Evolutionary conservation across 2,888 invertebrate genomes (phyloP), one percentile per base, ranked within the genome.

Genomic region (Druceiella hillmani): DNA sequence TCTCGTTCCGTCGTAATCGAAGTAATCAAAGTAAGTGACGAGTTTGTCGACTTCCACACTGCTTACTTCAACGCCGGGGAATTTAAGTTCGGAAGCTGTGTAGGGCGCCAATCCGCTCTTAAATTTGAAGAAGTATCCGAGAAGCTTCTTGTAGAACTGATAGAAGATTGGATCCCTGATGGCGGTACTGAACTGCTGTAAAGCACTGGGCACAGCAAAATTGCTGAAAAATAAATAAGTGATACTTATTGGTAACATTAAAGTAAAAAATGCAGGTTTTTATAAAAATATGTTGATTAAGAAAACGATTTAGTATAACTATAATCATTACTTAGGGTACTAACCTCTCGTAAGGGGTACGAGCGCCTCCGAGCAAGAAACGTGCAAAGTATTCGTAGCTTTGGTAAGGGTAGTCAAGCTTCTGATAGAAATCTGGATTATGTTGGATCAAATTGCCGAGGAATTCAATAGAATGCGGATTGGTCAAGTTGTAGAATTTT

Each of bases 81-180:
- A 81, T 35, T 58, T 54, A 11, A 81, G 64, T 49, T 75, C 68
- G 11, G 76, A 66, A 39, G 69, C 57, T 34, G 66, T 70, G 65
- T 85, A 83, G 0, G 76, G 70, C 4, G 66, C 57, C 33, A 79
- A 55, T 51, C 69, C 67, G 46, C 69, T 56, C 55, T 80, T 80
- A 70, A 76, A 82, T 43, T 75, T 74, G 51, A 70, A 61, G 59
- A 78, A 74, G 52, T 70, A 74, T 35, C 67, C 58, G 36, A 75
- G 47, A 51, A 82, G 68, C 49, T 75, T 75, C 59, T 78, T 76
- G 63, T 78, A 79, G 36, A 83, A 59, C 44, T 78, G 75, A 60
- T 78, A 86, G 75, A 82, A 83, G 20, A 76, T 73, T 11, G 85
- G 85, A 57, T 86, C 85, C 45, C 83, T 78, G 50, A 81, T 56